Percentiles rank a stretch among this genome's conserved stretches.
Evolutionary conservation across 2,888 invertebrate genomes (phyloP).

Genomic region (Flabesymbios commensalis): DNA sequence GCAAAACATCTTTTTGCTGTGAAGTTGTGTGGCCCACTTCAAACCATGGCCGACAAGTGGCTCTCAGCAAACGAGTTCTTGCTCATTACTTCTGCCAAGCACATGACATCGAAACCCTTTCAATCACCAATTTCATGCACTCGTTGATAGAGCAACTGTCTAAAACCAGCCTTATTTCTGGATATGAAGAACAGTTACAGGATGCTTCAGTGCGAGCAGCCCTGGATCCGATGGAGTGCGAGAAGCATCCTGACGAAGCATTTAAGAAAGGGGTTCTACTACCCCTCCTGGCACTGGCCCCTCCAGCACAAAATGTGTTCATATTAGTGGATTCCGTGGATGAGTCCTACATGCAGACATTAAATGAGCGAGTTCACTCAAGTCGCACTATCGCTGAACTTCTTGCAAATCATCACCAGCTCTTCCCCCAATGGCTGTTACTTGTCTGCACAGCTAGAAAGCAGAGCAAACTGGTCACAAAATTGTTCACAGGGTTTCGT

Average conservation of each 20-base stretch:
- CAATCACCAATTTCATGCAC: slow-evolving; percentile 79
- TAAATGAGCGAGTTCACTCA: slow-evolving; percentile 33
- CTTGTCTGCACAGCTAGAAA: slow-evolving; percentile 81
- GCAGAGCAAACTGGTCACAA: slow-evolving; percentile 76
- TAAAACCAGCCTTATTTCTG: slow-evolving; percentile 45
- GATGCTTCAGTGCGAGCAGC: slow-evolving; percentile 83
- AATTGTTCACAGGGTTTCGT: slow-evolving; percentile 77
- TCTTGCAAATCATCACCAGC: slow-evolving; percentile 84
- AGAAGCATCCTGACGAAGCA: slow-evolving; percentile 86
- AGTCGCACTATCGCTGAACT: slow-evolving; percentile 68
- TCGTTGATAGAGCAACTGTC: slow-evolving; percentile 70
- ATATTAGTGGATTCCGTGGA: slow-evolving; percentile 91
- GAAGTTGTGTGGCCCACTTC: slow-evolving; percentile 71
- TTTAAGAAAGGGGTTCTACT: slow-evolving; percentile 85
- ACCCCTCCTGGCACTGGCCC: slow-evolving; percentile 82
- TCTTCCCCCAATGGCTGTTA: slow-evolving; percentile 90
- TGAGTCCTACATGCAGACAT: slow-evolving; percentile 66
- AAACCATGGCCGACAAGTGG: slow-evolving; percentile 61
- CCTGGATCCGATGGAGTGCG: slow-evolving; percentile 77
- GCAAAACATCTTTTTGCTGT: slow-evolving; percentile 73
- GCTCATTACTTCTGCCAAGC: slow-evolving; percentile 81
- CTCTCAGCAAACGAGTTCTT: slow-evolving; percentile 77
- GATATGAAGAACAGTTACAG: slow-evolving; percentile 59
- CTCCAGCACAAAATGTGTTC: slow-evolving; percentile 79
- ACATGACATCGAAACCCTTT: slow-evolving; percentile 68